These are phyloP conservation scores for Malurus splendens DNA, from an alignment of 2,797 vertebrate species.

Conservation along the genomic window DNA sequence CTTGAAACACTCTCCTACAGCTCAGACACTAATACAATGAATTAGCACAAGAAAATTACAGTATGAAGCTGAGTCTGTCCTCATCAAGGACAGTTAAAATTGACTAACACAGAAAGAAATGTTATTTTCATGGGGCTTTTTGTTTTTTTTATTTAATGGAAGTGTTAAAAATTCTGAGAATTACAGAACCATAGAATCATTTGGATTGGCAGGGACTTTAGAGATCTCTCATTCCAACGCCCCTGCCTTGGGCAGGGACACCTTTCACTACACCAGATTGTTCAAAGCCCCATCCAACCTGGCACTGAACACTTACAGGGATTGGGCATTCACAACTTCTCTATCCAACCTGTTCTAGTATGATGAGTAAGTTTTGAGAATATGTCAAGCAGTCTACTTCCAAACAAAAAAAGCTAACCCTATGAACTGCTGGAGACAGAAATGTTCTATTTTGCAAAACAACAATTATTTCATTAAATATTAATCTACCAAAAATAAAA, in stretches of 20 bases:
- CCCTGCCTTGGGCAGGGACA: not conserved
- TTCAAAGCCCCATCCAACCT: not conserved
- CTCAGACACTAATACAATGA: not conserved
- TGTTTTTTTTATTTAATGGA: not conserved
- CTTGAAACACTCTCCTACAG: conserved; percentile 3
- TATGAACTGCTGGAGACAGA: not conserved
- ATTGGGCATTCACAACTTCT: not conserved
- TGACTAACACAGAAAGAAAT: not conserved
- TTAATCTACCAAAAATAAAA: not conserved
- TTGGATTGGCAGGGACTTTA: not conserved
- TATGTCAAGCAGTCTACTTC: not conserved
- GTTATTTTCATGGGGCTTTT: not conserved
- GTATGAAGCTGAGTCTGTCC: not conserved
- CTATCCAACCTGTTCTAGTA: not conserved
- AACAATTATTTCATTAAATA: not conserved
- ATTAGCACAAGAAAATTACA: not conserved
- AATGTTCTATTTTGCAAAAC: not conserved
- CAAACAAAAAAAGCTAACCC: not conserved
- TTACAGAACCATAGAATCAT: not conserved
- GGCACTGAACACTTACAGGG: not conserved
- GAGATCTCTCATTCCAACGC: not conserved
- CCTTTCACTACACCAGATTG: not conserved
- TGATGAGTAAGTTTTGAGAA: not conserved
- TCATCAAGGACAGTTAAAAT: not conserved
- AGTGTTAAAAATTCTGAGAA: not conserved